phyloP scores from a whole-genome alignment of 2,113 vertebrate genomes.

The Hyla sarda region DNA sequence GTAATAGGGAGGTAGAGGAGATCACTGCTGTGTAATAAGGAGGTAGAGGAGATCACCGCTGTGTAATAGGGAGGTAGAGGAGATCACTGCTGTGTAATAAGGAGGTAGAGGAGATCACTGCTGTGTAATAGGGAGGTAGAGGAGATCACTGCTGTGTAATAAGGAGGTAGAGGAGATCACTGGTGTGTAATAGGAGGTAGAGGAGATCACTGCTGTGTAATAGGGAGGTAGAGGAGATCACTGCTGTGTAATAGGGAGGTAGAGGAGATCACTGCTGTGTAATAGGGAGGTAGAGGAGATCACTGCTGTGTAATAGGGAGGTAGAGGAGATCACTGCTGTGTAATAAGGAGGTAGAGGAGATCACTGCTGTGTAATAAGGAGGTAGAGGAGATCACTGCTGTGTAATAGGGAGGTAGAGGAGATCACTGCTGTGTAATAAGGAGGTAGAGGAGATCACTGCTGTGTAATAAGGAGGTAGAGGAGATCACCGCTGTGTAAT shows the following conservation, averaged over 20 bases:
- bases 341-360: background rate
- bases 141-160: background rate
- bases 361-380: background rate
- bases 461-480: background rate
- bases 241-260: background rate
- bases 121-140: background rate
- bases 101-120: no score
- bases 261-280: background rate
- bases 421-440: background rate
- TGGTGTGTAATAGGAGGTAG: background rate
- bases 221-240: background rate
- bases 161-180: background rate
- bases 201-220: background rate
- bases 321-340: fast-evolving
- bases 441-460: background rate
- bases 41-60: no score
- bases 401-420: background rate
- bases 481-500: background rate
- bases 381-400: fast-evolving
- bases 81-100: no score
- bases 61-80: no score
- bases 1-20: no score
- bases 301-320: background rate
- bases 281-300: background rate
- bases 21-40: no score